Conservation (phyloP, 2,797 vertebrate species). For the Eleutherodactylus coqui region DNA sequence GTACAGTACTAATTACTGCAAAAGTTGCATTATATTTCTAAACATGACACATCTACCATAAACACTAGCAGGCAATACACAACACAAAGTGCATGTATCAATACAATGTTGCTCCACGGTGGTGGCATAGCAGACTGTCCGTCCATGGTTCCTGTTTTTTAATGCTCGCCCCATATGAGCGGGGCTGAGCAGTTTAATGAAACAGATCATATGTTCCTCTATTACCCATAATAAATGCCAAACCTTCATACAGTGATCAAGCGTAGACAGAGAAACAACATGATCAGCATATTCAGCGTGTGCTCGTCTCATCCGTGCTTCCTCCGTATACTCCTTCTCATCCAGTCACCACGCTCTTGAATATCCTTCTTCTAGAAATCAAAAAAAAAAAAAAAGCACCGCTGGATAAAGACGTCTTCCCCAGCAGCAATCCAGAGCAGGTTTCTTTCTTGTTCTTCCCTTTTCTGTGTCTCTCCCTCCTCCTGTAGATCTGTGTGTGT, state of each 20-base stretch:
- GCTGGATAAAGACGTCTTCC: background rate
- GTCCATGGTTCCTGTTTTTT: constrained; percentile 24
- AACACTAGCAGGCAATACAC: background rate
- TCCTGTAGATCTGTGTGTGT: constrained; percentile 65
- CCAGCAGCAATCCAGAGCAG: constrained; percentile 51
- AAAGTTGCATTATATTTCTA: background rate
- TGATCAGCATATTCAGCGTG: background rate
- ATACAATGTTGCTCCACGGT: constrained; percentile 18
- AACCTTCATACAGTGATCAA: constrained; percentile 60
- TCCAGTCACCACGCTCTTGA: constrained; percentile 21
- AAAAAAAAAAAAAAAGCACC: background rate
- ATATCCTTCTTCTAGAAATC: background rate
- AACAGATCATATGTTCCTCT: constrained; percentile 62
- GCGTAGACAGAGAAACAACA: constrained; percentile 29
- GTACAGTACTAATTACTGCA: background rate
- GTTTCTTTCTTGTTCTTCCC: constrained; percentile 52
- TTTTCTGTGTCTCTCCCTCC: constrained; percentile 53
- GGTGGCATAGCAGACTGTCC: constrained; percentile 30
- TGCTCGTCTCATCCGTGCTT: constrained; percentile 1
- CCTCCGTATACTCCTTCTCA: background rate
- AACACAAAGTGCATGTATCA: background rate
- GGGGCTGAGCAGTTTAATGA: constrained; percentile 47
- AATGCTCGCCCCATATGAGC: constrained; percentile 17
- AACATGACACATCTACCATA: background rate
- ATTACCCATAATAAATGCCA: constrained; percentile 64